A percentile compares a stretch with the other conserved stretches of the same genome.
phyloP scores from a whole-genome alignment of 2,888 invertebrate genomes.

The Aporophyla nigra region DNA sequence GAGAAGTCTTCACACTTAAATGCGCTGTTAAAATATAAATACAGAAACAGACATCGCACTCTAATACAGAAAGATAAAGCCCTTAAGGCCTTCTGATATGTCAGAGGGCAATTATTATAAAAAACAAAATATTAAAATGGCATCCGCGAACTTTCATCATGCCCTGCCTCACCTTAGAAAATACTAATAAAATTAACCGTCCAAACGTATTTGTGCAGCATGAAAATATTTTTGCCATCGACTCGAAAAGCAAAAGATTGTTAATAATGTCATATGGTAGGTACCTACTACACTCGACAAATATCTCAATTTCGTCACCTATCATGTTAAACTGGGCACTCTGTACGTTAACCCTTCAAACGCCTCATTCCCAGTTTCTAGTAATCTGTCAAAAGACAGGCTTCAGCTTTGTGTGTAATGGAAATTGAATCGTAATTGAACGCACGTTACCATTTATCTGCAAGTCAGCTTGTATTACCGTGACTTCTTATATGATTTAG shows the following conservation, averaged over 20 bases:
- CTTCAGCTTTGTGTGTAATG: constrained; percentile 20
- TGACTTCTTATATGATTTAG: constrained; percentile 50
- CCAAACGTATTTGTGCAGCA: neutral
- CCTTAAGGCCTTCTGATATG: neutral
- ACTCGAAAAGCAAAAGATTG: neutral
- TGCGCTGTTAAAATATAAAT: constrained; percentile 12
- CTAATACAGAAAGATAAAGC: neutral
- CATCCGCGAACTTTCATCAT: neutral
- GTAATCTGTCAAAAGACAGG: constrained; percentile 33
- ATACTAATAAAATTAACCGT: too few species aligned
- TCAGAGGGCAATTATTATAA: neutral
- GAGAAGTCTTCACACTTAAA: neutral
- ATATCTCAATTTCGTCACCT: neutral
- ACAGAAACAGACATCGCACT: neutral
- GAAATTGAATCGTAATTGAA: constrained; percentile 47
- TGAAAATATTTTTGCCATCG: neutral
- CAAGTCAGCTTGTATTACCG: constrained; percentile 32
- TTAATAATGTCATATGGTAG: neutral
- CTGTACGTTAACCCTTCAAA: constrained; percentile 12
- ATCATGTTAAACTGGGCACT: constrained; percentile 1
- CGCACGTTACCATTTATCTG: constrained; percentile 44
- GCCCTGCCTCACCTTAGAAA: neutral
- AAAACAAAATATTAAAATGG: constrained; percentile 5
- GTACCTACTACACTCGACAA: neutral
- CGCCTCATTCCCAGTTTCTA: constrained; percentile 2